Percentiles rank a stretch among this genome's conserved stretches.
Conservation (phyloP, 2,888 invertebrate species). For the Ditylenchus weischeri region DNA sequence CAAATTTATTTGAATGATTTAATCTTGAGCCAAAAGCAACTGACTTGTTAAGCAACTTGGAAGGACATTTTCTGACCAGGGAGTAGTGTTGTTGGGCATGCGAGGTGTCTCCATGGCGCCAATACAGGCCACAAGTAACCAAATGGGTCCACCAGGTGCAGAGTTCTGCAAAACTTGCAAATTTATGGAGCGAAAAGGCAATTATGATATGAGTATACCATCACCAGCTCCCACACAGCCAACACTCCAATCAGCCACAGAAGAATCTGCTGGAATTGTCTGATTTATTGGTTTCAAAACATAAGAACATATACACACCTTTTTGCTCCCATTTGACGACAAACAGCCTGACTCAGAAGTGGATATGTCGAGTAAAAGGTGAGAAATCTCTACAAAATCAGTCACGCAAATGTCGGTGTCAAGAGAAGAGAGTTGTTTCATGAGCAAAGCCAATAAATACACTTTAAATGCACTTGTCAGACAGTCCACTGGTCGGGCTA, state of each 20-base stretch:
- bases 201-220: not conserved
- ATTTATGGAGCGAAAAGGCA: too few relatives aligned
- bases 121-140: constrained; percentile 52
- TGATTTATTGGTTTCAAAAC: not conserved
- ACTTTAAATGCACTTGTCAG: constrained; percentile 49
- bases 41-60: constrained; percentile 44
- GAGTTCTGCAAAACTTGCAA: constrained; percentile 44
- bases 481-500: constrained; percentile 46
- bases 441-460: constrained; percentile 42
- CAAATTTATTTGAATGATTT: constrained; percentile 21
- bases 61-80: constrained; percentile 48
- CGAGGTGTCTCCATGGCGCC: constrained; percentile 43
- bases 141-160: constrained; percentile 58
- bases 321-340: not conserved
- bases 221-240: constrained; percentile 5
- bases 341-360: constrained; percentile 7
- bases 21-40: not conserved
- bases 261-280: not conserved
- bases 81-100: constrained; percentile 53
- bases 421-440: constrained; percentile 38
- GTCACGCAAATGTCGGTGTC: constrained; percentile 22
- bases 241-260: constrained; percentile 15
- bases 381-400: constrained; percentile 49
- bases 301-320: too few relatives aligned
- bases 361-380: constrained; percentile 41